Evolutionary conservation across 2,113 vertebrate genomes (phyloP).

Genomic region (Chrysemys picta): DNA sequence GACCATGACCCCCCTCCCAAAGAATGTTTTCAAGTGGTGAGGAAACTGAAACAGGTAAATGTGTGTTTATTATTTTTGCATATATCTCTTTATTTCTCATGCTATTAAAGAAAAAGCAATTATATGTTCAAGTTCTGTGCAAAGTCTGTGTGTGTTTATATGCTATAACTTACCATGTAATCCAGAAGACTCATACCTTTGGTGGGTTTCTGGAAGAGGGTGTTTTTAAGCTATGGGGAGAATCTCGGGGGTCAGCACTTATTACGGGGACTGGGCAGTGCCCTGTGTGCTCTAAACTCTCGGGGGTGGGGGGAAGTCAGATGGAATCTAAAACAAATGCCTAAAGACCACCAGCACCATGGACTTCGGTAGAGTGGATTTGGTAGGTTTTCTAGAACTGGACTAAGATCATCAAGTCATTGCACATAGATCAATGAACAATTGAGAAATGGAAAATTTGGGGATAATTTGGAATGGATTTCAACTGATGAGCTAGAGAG

Average conservation of each 20-base stretch:
- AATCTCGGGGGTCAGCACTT: neutral
- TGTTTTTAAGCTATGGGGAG: neutral
- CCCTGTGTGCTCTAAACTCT: neutral
- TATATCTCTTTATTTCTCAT: neutral
- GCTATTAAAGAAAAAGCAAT: neutral
- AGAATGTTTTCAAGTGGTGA: neutral
- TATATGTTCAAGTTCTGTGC: neutral
- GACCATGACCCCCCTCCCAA: neutral
- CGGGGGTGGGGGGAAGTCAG: too few relatives aligned
- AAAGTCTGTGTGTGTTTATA: neutral
- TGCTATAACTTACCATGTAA: neutral
- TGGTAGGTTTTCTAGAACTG: neutral
- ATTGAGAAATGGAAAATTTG: neutral
- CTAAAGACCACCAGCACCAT: neutral
- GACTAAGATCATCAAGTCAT: neutral
- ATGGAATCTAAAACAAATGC: neutral
- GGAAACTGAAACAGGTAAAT: neutral
- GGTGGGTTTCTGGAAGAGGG: neutral
- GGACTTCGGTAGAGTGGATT: neutral
- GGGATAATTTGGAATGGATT: neutral
- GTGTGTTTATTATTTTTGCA: neutral
- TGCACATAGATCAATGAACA: rapidly evolving
- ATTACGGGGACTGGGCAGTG: neutral
- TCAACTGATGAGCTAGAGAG: neutral
- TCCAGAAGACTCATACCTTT: neutral